Conservation (phyloP, 2,888 invertebrate species). For the Leucoptera coffeella region DNA sequence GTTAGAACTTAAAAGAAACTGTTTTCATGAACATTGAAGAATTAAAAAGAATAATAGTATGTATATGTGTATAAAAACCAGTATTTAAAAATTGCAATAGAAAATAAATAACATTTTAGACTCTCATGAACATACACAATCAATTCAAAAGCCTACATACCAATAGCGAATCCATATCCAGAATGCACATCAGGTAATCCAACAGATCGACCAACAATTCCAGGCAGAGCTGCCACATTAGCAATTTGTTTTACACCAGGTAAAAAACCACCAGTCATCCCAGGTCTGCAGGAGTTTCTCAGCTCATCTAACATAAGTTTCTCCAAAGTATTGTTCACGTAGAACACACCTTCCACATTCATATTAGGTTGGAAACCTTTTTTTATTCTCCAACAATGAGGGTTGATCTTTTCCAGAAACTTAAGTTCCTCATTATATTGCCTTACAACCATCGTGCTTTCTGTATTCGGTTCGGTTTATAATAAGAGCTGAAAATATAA, state of each 20-base stretch:
- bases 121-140: no score
- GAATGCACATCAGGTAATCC: slow-evolving; percentile 97
- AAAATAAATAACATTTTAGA: no score
- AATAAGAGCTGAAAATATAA: no score
- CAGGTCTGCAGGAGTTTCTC: slow-evolving; percentile 81
- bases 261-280: slow-evolving; percentile 90
- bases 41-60: no score
- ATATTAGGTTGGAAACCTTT: slow-evolving; percentile 99
- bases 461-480: no score
- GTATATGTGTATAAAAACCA: neutral
- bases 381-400: slow-evolving; percentile 88
- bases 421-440: slow-evolving; percentile 89
- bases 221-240: slow-evolving; percentile 97
- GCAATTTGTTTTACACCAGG: slow-evolving; percentile 99
- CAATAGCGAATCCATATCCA: slow-evolving; percentile 99
- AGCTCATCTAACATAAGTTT: slow-evolving; percentile 96
- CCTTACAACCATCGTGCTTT: slow-evolving; percentile 77
- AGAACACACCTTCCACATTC: slow-evolving; percentile 98
- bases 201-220: slow-evolving; percentile 89
- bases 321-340: slow-evolving; percentile 88
- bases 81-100: neutral
- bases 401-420: slow-evolving; percentile 83
- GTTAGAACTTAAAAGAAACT: no score
- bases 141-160: slow-evolving; percentile 30
- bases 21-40: no score